Conservation (phyloP, 2,888 invertebrate genomes). For the Heliothis peltigera region DNA sequence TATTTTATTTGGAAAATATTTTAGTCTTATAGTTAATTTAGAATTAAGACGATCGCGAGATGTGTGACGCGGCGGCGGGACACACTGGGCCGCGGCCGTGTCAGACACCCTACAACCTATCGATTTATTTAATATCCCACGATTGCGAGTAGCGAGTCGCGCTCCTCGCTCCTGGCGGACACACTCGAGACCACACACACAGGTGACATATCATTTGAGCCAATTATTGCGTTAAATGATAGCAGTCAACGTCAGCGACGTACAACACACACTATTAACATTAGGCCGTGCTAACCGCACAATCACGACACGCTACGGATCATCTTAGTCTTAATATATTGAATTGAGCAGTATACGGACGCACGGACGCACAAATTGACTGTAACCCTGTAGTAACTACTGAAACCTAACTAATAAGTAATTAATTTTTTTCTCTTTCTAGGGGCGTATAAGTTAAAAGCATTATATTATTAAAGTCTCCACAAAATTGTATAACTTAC, state of each 20-base stretch:
- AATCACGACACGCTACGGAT: slow-evolving; percentile 77
- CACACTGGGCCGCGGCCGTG: slow-evolving; percentile 41
- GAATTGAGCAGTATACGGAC: slow-evolving; percentile 87
- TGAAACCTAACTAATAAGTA: slow-evolving; percentile 82
- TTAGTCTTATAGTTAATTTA: slow-evolving; percentile 66
- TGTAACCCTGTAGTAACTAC: slow-evolving; percentile 85
- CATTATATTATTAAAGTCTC: slow-evolving; percentile 85
- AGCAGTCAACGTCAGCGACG: slow-evolving; percentile 67
- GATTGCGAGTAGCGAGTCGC: slow-evolving; percentile 46
- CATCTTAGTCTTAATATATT: slow-evolving; percentile 80
- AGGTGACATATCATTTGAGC: slow-evolving; percentile 62
- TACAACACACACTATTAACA: slow-evolving; percentile 66
- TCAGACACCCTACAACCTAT: slow-evolving; percentile 54
- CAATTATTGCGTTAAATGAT: slow-evolving; percentile 69
- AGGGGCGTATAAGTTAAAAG: slow-evolving; percentile 86
- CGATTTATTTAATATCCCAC: slow-evolving; percentile 56
- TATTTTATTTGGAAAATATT: slow-evolving; percentile 60
- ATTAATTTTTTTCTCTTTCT: slow-evolving; percentile 76
- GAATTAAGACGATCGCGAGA: slow-evolving; percentile 58
- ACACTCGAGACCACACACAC: slow-evolving; percentile 45
- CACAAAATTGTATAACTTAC: slow-evolving; percentile 87
- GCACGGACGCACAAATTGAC: slow-evolving; percentile 87
- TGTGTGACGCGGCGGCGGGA: slow-evolving; percentile 50
- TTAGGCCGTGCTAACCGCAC: slow-evolving; percentile 81
- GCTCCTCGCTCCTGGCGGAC: slow-evolving; percentile 18